Conservation (phyloP, 37 sponge, comb jelly and placozoan species). For the Mnemiopsis leidyi region DNA sequence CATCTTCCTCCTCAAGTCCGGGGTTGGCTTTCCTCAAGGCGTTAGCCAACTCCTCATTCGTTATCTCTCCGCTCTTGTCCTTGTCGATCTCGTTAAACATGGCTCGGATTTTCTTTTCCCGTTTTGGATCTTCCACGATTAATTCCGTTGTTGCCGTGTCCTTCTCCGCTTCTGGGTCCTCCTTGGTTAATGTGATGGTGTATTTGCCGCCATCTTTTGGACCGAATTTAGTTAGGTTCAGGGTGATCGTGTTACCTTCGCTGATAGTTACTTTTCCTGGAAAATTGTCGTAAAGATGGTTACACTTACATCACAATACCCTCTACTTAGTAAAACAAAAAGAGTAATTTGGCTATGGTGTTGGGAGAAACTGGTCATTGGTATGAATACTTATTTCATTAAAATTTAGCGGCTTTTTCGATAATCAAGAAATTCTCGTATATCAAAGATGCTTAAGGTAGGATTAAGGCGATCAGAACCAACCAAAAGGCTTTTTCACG, state of each 20-base stretch:
- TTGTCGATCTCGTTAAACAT: constrained; percentile 29
- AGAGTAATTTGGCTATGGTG: not conserved
- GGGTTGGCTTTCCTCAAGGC: constrained; percentile 10
- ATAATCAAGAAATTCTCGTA: too few species aligned
- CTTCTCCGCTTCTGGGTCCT: not conserved
- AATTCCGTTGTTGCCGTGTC: not conserved
- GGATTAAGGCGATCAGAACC: not conserved
- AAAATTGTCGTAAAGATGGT: not conserved
- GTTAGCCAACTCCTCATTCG: constrained; percentile 2
- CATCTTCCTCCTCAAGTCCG: not conserved
- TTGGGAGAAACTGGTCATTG: not conserved
- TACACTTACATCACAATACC: too few species aligned
- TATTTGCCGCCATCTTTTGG: not conserved
- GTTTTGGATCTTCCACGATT: constrained; percentile 19
- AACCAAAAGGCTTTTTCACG: constrained; percentile 4
- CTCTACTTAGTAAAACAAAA: too few species aligned
- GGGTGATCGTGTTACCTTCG: not conserved
- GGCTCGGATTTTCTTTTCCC: not conserved
- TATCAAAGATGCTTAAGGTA: too few species aligned
- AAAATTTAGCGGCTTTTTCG: too few species aligned
- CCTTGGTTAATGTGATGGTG: not conserved
- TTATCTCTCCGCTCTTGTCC: constrained; percentile 5
- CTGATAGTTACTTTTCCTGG: not conserved
- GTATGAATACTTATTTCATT: too few species aligned
- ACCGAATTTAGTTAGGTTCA: not conserved